Evolutionary conservation across 2,888 invertebrate genomes (phyloP).

Genomic region (Willowsia nigromaculata): DNA sequence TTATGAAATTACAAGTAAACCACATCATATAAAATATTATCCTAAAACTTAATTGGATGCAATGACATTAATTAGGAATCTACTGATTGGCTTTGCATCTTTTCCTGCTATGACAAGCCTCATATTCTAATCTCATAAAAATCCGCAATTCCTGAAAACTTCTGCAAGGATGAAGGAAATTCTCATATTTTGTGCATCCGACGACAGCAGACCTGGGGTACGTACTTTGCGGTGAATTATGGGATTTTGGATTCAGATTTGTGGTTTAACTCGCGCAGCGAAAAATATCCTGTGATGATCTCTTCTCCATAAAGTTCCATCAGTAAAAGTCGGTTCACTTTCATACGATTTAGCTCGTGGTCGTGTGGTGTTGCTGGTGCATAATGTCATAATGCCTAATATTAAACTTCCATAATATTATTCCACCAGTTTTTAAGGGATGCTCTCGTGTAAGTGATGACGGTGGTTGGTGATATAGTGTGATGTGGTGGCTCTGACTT

Average conservation of each 20-base stretch:
- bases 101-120: no score
- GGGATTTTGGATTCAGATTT: slow-evolving; percentile 42
- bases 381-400: not conserved
- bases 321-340: not conserved
- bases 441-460: not conserved
- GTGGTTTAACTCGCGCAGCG: slow-evolving; percentile 30
- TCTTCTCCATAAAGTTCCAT: not conserved
- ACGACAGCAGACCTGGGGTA: slow-evolving; percentile 11
- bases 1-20: no score
- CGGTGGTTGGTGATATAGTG: not conserved
- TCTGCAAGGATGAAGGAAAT: not conserved
- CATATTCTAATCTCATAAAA: no score
- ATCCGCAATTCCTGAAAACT: no score
- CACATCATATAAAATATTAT: no score
- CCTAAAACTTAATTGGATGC: no score
- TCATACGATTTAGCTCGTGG: no score
- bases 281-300: slow-evolving; percentile 30
- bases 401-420: not conserved
- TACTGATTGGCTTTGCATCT: no score
- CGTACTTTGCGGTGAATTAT: slow-evolving; percentile 51
- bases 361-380: not conserved
- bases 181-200: slow-evolving; percentile 27
- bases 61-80: no score
- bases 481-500: not conserved
- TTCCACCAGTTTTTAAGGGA: slow-evolving; percentile 1